A percentile compares a stretch with the other conserved stretches of the same genome.
These are phyloP conservation scores for Colostygia pectinataria DNA, from an alignment of 2,888 invertebrate species.

Conservation along the genomic window DNA sequence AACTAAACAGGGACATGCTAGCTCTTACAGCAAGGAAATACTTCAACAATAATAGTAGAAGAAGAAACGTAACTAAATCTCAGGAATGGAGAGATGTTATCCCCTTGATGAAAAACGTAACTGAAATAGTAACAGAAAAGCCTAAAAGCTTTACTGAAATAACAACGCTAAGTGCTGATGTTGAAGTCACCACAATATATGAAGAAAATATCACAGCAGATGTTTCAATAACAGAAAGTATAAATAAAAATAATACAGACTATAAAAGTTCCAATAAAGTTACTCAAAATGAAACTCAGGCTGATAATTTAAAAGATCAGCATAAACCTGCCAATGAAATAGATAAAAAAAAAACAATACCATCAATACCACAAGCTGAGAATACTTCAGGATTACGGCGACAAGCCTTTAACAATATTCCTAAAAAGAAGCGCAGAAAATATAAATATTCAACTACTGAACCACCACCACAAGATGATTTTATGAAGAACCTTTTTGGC, in stretches of 20 bases:
- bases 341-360: slow-evolving; percentile 43
- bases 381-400: slow-evolving; percentile 56
- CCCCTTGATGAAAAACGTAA: slow-evolving; percentile 47
- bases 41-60: slow-evolving; percentile 44
- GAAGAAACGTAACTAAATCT: slow-evolving; percentile 58
- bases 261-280: background rate
- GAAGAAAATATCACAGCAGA: slow-evolving; percentile 29
- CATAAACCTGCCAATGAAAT: slow-evolving; percentile 36
- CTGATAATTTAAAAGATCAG: slow-evolving; percentile 38
- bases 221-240: no score
- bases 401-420: slow-evolving; percentile 62
- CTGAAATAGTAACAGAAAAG: slow-evolving; percentile 38
- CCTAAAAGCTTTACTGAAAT: slow-evolving; percentile 33
- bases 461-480: slow-evolving; percentile 56
- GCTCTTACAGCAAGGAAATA: slow-evolving; percentile 60
- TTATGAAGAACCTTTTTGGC: slow-evolving; percentile 60
- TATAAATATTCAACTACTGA: slow-evolving; percentile 64
- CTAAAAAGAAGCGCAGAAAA: slow-evolving; percentile 66
- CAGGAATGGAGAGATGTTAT: slow-evolving; percentile 61
- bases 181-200: slow-evolving; percentile 26
- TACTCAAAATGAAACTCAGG: slow-evolving; percentile 33
- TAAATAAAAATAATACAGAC: no score
- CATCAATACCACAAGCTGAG: slow-evolving; percentile 43
- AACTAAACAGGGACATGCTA: slow-evolving; percentile 64
- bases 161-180: slow-evolving; percentile 34